A percentile compares a stretch with the other conserved stretches of the same genome.
Evolutionary conservation across 2,113 vertebrate genomes (phyloP).

Genomic region (Alces alces): DNA sequence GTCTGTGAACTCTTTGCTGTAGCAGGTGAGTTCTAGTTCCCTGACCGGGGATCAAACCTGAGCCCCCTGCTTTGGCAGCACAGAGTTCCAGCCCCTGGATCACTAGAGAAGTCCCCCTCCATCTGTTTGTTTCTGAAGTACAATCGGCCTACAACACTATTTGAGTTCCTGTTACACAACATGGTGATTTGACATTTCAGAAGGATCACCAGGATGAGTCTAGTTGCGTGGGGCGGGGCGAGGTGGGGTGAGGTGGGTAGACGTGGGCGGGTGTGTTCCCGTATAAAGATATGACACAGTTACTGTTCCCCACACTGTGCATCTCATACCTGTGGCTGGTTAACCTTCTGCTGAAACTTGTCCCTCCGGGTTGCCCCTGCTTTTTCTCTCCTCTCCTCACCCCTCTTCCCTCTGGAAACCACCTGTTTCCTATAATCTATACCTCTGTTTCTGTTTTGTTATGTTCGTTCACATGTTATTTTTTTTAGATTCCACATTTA

Average conservation of each 20-base stretch:
- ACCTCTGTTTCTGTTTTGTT: background rate
- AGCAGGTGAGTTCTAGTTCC: background rate
- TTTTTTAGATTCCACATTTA: background rate
- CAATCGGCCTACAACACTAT: background rate
- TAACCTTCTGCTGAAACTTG: background rate
- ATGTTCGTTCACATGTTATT: background rate
- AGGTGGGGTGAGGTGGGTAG: background rate
- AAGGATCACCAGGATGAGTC: background rate
- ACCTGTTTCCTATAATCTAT: rapidly evolving
- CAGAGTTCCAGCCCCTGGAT: background rate
- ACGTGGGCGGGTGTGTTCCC: background rate
- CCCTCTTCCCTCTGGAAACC: background rate
- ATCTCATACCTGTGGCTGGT: no score
- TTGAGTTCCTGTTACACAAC: background rate
- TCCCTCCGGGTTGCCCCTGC: background rate
- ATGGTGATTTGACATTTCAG: background rate
- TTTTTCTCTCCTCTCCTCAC: background rate
- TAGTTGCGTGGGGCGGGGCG: background rate
- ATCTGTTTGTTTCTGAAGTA: background rate
- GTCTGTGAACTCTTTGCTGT: background rate
- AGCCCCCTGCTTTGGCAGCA: background rate
- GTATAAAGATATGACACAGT: rapidly evolving
- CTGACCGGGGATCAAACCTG: background rate
- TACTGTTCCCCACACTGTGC: background rate
- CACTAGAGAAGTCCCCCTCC: background rate